phyloP scores from a whole-genome alignment of 2,797 vertebrate genomes.

The Tamandua tetradactyla region DNA sequence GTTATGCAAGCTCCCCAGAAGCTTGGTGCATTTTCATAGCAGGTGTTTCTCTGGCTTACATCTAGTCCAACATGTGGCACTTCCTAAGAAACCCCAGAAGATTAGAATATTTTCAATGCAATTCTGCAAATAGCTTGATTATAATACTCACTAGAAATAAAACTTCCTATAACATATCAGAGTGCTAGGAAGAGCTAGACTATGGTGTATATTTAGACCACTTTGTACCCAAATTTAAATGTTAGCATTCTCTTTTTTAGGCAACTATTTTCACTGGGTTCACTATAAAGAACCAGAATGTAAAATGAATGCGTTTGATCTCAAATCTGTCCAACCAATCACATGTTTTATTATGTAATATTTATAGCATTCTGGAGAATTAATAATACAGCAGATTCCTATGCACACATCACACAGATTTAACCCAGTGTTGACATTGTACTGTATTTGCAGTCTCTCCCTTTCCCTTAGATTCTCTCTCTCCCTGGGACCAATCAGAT shows the following conservation, averaged over 20 bases:
- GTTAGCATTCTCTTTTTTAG: conserved; percentile 15
- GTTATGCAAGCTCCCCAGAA: conserved; percentile 2
- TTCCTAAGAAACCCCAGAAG: conserved; percentile 22
- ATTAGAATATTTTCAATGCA: neutral
- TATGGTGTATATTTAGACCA: conserved; percentile 15
- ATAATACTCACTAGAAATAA: conserved; percentile 46
- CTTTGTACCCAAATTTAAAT: conserved; percentile 56
- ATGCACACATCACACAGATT: neutral
- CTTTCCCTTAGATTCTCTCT: neutral
- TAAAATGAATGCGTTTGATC: neutral
- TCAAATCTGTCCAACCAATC: neutral
- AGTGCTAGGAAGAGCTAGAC: conserved; percentile 67
- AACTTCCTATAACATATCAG: conserved; percentile 40
- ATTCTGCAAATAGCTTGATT: conserved; percentile 50
- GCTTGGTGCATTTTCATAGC: neutral
- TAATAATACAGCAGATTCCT: neutral
- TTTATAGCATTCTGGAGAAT: conserved; percentile 16
- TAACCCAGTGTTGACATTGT: neutral
- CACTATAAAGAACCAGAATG: neutral
- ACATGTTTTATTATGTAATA: neutral
- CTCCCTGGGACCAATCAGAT: neutral
- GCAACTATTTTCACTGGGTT: neutral
- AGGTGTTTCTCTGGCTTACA: conserved; percentile 6
- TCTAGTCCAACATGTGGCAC: conserved; percentile 18
- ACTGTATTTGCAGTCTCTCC: neutral